Evolutionary conservation across 2,113 vertebrate genomes (phyloP).

Genomic region (Meleagris gallopavo): DNA sequence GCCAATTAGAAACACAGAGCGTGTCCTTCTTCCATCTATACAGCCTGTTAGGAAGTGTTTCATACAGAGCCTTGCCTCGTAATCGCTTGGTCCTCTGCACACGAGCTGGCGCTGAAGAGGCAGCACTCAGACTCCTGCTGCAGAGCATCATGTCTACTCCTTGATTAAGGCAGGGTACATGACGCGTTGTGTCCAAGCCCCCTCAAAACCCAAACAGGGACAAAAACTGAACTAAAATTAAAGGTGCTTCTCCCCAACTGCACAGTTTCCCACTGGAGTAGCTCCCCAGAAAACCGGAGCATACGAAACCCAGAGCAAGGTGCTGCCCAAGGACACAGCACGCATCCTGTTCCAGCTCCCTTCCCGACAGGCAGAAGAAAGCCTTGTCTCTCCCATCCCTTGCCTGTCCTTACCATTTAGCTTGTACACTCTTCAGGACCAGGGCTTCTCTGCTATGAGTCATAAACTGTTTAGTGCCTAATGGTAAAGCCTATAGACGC

Average conservation of each 20-base stretch:
- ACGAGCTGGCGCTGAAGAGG: not conserved
- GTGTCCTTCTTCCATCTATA: not conserved
- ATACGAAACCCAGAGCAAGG: not conserved
- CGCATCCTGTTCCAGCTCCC: not conserved
- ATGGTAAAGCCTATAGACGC: conserved; percentile 70
- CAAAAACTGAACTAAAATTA: conserved; percentile 11
- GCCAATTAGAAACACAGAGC: not conserved
- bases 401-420: conserved; percentile 44
- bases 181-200: not conserved
- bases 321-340: not conserved
- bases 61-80: not conserved
- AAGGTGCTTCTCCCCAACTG: not conserved
- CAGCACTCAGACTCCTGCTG: not conserved
- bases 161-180: not conserved
- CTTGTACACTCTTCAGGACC: conserved; percentile 1
- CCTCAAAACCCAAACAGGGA: not conserved
- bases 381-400: not conserved
- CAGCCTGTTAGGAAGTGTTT: not conserved
- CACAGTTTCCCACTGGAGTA: not conserved
- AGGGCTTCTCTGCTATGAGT: conserved; percentile 61
- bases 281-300: not conserved
- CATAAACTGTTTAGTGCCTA: conserved; percentile 70
- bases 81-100: not conserved
- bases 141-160: not conserved
- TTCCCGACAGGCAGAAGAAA: not conserved